Evolutionary conservation across 1,140 invertebrate species (phyloP), one percentile per base, ranked within the genome.

Genomic region (Telenomus remus): DNA sequence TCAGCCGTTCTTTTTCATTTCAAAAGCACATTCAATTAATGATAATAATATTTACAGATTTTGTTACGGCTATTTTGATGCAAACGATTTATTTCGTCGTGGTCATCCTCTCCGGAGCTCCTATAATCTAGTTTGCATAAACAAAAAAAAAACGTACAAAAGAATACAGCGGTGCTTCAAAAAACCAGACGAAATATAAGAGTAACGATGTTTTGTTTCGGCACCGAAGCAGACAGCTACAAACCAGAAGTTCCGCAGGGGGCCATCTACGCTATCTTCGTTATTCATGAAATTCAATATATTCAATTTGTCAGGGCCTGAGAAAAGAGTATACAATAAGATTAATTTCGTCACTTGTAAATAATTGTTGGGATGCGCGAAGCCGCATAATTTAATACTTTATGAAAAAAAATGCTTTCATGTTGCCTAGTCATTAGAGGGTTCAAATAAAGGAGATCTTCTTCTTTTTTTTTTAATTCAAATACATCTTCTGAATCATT

Each of bases 161-260:
- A 68, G 51, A 54, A 63, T 46, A 46, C 61, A 50, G 50, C 48
- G 70, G 55, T 66, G 19, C 46, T n/a, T 44, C 60, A 66, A 60
- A n/a, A 57, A 54, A 54, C 55, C 46, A 60, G 42, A 59, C 60
- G 55, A 73, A 42, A 65, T 60, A 73, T 50, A 73, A 73, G 46
- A 73, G 70, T 66, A 73, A 73, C 70, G 70, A 73, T 66, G 70
- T 73, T 66, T 73, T 73, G 70, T 73, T 73, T 73, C 70, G 70
- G 70, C 70, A 73, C 46, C 56, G 63, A n/a, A 73, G 55, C 70
- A 73, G 70, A 73, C 70, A 66, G 56, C 70, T 66, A 66, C 70
- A 73, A 73, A 73, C 70, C 70, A 73, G 70, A 61, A 73, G 70
- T 73, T 51, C 70, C 70, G 63, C 70, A 66, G 70, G 70, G 70